phyloP scores from a whole-genome alignment of 1,140 invertebrate genomes.

The Diachasmimorpha longicaudata region DNA sequence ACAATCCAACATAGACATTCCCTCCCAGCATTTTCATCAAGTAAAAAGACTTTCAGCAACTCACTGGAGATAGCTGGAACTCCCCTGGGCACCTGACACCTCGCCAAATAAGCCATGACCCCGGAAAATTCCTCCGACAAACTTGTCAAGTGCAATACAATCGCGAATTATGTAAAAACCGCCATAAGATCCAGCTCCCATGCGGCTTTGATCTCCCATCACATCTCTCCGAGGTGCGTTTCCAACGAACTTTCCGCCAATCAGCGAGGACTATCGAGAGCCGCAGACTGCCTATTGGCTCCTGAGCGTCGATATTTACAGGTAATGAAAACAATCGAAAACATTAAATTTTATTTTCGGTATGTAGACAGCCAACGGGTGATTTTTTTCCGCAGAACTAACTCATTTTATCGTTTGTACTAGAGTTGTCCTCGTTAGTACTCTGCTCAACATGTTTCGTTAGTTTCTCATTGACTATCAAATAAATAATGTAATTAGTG shows the following conservation, averaged over 20 bases:
- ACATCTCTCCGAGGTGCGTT: neutral
- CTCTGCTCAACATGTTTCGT: no score
- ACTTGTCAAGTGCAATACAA: neutral
- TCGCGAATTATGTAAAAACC: slow-evolving; percentile 19
- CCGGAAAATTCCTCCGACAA: neutral
- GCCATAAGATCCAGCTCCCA: neutral
- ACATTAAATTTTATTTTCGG: no score
- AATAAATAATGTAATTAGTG: no score
- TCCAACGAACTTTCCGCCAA: no score
- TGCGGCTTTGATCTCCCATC: neutral
- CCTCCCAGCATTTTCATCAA: neutral
- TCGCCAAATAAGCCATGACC: slow-evolving; percentile 15
- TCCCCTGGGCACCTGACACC: slow-evolving; percentile 11
- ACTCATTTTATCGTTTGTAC: no score
- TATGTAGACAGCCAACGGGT: no score
- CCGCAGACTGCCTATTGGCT: no score
- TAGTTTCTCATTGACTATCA: no score
- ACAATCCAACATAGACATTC: neutral
- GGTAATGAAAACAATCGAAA: neutral
- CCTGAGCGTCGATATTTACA: neutral
- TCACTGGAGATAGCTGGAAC: slow-evolving; percentile 13
- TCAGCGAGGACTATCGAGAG: no score
- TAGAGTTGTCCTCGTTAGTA: no score
- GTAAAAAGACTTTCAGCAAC: neutral
- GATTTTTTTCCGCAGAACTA: no score